Evolutionary conservation across 2,113 vertebrate species (phyloP).

Genomic region (Nothoprocta perdicaria): DNA sequence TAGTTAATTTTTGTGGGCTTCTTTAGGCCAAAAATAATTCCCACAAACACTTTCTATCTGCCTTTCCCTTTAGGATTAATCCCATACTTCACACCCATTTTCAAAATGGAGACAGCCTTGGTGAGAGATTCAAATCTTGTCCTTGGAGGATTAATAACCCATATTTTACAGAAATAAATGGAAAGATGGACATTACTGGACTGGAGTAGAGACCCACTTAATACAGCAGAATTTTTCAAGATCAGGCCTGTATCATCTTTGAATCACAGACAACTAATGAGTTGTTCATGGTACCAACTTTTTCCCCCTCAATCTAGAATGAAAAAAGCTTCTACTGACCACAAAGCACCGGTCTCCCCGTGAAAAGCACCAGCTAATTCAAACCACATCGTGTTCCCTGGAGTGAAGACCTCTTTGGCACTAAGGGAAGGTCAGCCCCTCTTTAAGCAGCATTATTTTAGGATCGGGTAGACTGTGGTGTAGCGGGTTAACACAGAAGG

Average conservation of each 20-base stretch:
- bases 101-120: background rate
- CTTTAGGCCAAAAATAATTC: conserved; percentile 59
- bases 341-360: background rate
- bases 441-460: background rate
- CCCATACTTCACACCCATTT: conserved; percentile 16
- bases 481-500: background rate
- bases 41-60: conserved; percentile 46
- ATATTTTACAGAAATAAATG: background rate
- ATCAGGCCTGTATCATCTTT: background rate
- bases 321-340: background rate
- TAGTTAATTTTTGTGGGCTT: conserved; percentile 39
- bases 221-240: conserved; percentile 1
- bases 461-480: background rate
- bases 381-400: background rate
- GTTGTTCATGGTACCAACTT: background rate
- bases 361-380: background rate
- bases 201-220: background rate
- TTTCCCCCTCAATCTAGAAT: background rate
- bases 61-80: conserved; percentile 15
- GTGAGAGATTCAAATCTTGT: background rate
- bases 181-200: background rate
- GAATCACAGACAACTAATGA: background rate
- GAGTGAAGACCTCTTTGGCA: background rate
- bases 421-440: background rate
- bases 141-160: background rate